Conservation (phyloP, 2,888 invertebrate species). For the Adelphocoris suturalis region DNA sequence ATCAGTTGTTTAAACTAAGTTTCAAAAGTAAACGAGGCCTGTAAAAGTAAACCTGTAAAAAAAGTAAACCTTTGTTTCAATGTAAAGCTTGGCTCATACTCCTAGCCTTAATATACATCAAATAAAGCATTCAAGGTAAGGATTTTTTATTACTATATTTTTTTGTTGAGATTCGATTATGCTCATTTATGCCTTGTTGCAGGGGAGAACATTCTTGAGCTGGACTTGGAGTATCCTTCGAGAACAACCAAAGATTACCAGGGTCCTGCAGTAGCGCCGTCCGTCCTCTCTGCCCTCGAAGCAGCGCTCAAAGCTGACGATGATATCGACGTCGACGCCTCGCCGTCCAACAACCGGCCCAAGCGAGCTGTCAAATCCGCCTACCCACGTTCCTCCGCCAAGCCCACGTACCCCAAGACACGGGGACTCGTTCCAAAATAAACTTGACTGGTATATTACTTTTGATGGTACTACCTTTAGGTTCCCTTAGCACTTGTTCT, state of each 20-base stretch:
- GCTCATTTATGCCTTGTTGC: not conserved
- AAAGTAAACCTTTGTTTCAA: no score
- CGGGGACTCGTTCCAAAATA: slow-evolving; percentile 77
- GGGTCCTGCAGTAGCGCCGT: slow-evolving; percentile 85
- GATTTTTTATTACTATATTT: no score
- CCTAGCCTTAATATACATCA: no score
- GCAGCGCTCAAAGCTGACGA: slow-evolving; percentile 81
- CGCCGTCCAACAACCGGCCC: slow-evolving; percentile 70
- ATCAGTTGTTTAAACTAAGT: no score
- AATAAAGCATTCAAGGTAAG: no score
- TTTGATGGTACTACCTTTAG: not conserved
- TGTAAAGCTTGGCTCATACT: no score
- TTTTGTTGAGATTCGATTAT: no score
- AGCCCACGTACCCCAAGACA: slow-evolving; percentile 76
- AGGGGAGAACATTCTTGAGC: slow-evolving; percentile 85
- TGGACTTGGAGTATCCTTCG: slow-evolving; percentile 88
- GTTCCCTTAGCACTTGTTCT: not conserved
- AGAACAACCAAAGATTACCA: slow-evolving; percentile 88
- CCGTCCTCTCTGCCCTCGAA: slow-evolving; percentile 84
- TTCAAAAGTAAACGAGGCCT: no score
- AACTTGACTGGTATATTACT: not conserved
- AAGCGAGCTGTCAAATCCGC: slow-evolving; percentile 71
- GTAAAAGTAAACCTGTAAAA: no score
- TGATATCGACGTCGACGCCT: slow-evolving; percentile 77
- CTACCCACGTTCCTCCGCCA: slow-evolving; percentile 70